These are phyloP conservation scores for Lasioglossum vierecki DNA, from an alignment of 2,888 invertebrate genomes.

Conservation along the genomic window DNA sequence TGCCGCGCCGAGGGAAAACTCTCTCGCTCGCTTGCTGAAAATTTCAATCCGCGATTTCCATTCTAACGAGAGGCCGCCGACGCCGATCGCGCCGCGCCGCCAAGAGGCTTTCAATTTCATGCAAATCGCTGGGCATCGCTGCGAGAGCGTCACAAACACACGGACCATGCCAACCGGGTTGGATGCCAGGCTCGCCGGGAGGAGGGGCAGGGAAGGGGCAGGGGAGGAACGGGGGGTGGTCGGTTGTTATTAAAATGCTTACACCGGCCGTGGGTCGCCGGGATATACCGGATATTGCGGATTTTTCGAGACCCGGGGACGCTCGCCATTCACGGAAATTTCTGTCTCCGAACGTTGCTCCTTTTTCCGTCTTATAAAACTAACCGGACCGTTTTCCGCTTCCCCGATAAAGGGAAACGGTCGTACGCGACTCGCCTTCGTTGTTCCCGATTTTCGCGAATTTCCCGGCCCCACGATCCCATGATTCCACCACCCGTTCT, in stretches of 20 bases:
- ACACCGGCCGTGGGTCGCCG: constrained; percentile 52
- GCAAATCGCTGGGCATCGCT: constrained; percentile 73
- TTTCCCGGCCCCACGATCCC: background rate
- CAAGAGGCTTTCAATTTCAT: constrained; percentile 78
- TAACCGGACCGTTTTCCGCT: background rate
- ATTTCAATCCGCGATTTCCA: constrained; percentile 77
- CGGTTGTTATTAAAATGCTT: constrained; percentile 72
- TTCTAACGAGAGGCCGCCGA: constrained; percentile 72
- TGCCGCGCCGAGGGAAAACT: background rate
- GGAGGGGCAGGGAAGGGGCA: background rate
- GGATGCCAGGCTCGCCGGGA: constrained; percentile 2
- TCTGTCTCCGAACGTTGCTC: constrained; percentile 39
- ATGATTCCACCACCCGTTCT: background rate
- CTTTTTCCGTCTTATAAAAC: constrained; percentile 45
- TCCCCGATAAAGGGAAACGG: constrained; percentile 19
- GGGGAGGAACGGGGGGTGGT: background rate
- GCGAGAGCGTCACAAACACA: constrained; percentile 45
- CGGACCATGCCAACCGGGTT: constrained; percentile 7
- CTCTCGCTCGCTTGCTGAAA: constrained; percentile 51
- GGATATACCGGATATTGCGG: constrained; percentile 60
- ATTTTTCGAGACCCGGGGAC: constrained; percentile 45
- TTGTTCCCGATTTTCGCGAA: constrained; percentile 9
- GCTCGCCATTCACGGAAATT: constrained; percentile 40
- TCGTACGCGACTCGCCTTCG: constrained; percentile 15
- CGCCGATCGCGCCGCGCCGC: constrained; percentile 65